Evolutionary conservation across 2,113 vertebrate species (phyloP).

Genomic region (Scalopus aquaticus): DNA sequence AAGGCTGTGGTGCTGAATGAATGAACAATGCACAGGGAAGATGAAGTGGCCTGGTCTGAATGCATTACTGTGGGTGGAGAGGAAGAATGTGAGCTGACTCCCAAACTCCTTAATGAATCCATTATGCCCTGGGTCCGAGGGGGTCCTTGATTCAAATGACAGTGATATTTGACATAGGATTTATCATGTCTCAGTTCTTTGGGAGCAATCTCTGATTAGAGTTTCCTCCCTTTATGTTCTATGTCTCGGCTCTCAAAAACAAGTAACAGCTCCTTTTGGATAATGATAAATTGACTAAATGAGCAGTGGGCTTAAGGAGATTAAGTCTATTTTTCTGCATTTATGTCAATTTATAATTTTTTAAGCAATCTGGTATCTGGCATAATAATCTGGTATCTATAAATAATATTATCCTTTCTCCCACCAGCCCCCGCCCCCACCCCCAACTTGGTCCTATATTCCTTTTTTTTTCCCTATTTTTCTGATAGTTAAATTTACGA

Average conservation of each 20-base stretch:
- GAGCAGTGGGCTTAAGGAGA: background rate
- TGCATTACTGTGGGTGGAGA: background rate
- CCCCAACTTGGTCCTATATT: background rate
- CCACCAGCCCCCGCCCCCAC: background rate
- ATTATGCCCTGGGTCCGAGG: background rate
- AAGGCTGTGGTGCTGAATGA: background rate
- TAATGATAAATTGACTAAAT: slow-evolving; percentile 10
- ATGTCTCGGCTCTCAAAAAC: slow-evolving; percentile 6
- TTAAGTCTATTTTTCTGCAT: background rate
- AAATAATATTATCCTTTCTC: background rate
- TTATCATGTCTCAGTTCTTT: slow-evolving; percentile 30
- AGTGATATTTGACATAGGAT: background rate
- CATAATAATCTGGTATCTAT: background rate
- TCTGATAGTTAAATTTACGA: background rate
- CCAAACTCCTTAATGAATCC: background rate
- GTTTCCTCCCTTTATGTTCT: background rate
- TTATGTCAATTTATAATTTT: background rate
- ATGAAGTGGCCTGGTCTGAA: background rate
- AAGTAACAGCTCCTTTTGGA: background rate
- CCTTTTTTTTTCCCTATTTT: too few species aligned
- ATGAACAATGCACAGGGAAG: background rate
- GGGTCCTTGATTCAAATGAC: background rate
- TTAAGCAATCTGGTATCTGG: background rate
- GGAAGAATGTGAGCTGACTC: background rate
- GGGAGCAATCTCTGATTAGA: slow-evolving; percentile 24